Evolutionary conservation across 1,140 invertebrate genomes (phyloP), one percentile per base, ranked within the genome.

Genomic region (Trichonephila clavipes): DNA sequence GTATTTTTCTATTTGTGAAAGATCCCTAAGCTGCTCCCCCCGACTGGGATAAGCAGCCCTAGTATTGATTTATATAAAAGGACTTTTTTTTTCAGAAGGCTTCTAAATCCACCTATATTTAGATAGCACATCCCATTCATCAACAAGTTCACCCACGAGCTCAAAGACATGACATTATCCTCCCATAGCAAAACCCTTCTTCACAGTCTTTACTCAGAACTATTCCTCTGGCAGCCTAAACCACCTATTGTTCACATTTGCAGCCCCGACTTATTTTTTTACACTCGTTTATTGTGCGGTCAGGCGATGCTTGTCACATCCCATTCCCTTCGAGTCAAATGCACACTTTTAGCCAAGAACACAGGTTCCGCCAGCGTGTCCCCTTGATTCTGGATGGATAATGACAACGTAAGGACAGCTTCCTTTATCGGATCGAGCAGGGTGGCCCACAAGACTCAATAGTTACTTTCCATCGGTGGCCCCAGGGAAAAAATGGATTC

Each of bases 351-450:
- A 85, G 69, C 16, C 51, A 59, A 85, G 82, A 58, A 85, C 82
- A 85, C 82, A 85, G 82, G 51, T 85, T 44, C 82, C 82, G 82
- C 82, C 58, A 14, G 8, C 51, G n/a, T 85, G 82, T 85, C 44
- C 19, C 24, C 51, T 58, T 58, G 82, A 85, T 85, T 58, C 21
- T 16, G 21, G 51, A 85, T 85, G 12, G 82, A 59, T 85, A 58
- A 59, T 85, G 82, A 85, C 82, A 85, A 59, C 19, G 21, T 59
- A 59, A 51, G 24, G 82, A 85, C 82, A 85, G 82, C 21, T 58
- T n/a, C 24, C 51, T 59, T 85, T 85, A 85, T 85, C 82, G 51
- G 58, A 24, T 19, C 82, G 19, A 85, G 82, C 82, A 85, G 82
- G 82, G 82, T 85, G 82, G 82, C 19, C 82, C 58, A 51, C 44